Base-by-base conservation (phyloP, 2,113 vertebrate genomes). In the Zosterops hypoxanthus region DNA sequence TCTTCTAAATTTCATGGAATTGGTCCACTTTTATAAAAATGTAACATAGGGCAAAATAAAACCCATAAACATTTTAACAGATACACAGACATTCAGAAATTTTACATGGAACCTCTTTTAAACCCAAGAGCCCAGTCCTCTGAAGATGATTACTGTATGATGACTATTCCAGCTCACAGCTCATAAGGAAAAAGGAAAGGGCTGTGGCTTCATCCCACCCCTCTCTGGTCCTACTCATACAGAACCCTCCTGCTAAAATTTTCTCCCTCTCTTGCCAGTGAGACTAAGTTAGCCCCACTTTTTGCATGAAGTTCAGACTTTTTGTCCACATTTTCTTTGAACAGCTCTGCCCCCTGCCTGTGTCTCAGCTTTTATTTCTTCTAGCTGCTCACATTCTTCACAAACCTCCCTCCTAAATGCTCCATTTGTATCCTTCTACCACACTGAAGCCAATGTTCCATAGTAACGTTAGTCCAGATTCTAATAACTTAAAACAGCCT, bases 291-390 rank as follows among this genome's bases (percentile, higher is more conserved):
- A 92, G 59, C 25, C 79, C 81, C 60, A 60, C 59, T 93, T 95
- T 86, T n/a, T 92, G 63, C 68, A 81, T 9, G 28, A 84, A 91
- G 80, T 82, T 95, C 50, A 91, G 71, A 60, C 57, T 79, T 94
- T 85, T 82, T 86, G 79, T 95, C 84, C 78, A 91, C 57, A 68
- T 91, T 94, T 95, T 96, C 92, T 96, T 95, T 97, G 92, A 94
- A 56, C 93, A 96, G 96, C 92, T 96, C 95, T 96, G 95, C 93
- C 95, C 95, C 92, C 95, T 96, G 92, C 90, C 88, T 97, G 95
- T 4, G 0, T 95, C 65, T 96, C 86, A 84, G 88, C 60, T 94
- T 96, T 88, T 88, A 90, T 92, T 90, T 92, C 57, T 91, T 89
- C 73, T 75, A 80, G 84, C 59, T 88, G 36, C 63, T 92, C 26